Evolutionary conservation across 1,140 invertebrate species (phyloP).

Genomic region (Coelopa frigida): DNA sequence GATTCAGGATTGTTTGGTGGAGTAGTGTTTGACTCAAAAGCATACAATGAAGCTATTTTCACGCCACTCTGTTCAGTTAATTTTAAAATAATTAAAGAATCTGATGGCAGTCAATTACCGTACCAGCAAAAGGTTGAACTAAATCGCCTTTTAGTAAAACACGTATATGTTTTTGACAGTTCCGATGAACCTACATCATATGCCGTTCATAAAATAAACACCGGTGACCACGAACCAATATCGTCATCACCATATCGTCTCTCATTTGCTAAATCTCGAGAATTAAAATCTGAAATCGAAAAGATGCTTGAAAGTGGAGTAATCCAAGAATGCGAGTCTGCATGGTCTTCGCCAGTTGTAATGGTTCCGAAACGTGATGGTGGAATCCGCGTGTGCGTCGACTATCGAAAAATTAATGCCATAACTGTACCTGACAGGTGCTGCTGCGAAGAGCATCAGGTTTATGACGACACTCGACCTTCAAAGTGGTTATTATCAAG

Average conservation of each 20-base stretch:
- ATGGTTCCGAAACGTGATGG: conserved; percentile 39
- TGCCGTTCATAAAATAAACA: conserved; percentile 7
- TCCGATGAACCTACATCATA: conserved; percentile 3
- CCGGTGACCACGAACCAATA: conserved; percentile 16
- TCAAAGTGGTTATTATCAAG: conserved; percentile 37
- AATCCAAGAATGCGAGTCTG: conserved; percentile 34
- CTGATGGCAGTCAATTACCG: too few relatives aligned
- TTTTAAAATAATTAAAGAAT: too few relatives aligned
- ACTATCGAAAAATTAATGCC: conserved; percentile 35
- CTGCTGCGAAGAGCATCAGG: conserved; percentile 36
- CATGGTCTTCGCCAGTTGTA: conserved; percentile 37
- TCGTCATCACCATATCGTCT: conserved; percentile 27
- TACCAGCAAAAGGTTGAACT: too few relatives aligned
- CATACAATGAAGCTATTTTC: too few relatives aligned
- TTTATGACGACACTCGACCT: conserved; percentile 42
- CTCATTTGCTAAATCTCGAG: conserved; percentile 13
- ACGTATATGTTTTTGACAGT: background rate
- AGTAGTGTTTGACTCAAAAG: too few relatives aligned
- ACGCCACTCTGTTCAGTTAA: too few relatives aligned
- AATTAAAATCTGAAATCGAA: conserved; percentile 19
- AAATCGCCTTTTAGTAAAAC: background rate
- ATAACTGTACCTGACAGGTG: conserved; percentile 30
- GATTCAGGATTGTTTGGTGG: too few relatives aligned
- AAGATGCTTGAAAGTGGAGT: conserved; percentile 31
- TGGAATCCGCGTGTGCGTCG: conserved; percentile 32